Conservation (phyloP, 2,888 invertebrate genomes). For the Eutolmus rufibarbis region DNA sequence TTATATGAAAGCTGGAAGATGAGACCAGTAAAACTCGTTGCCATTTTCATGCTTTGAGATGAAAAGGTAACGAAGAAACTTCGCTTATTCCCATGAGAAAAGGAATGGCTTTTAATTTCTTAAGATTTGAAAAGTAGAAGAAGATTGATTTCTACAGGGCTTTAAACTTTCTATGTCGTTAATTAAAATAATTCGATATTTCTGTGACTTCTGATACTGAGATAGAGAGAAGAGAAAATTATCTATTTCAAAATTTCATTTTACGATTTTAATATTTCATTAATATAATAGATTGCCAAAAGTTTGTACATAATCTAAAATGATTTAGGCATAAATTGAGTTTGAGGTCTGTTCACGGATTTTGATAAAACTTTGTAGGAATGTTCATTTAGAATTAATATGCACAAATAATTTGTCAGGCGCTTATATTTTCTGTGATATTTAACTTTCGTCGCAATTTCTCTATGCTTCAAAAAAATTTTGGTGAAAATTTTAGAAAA, state of each 20-base stretch:
- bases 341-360: too few species aligned
- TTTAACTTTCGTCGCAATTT: too few species aligned
- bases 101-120: not conserved
- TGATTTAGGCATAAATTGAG: too few species aligned
- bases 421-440: too few species aligned
- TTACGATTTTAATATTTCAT: not conserved
- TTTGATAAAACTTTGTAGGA: too few species aligned
- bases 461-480: too few species aligned
- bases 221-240: too few species aligned
- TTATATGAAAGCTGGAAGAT: not conserved
- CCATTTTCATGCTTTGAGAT: not conserved
- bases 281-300: not conserved
- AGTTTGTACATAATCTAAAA: not conserved
- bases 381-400: too few species aligned
- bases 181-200: not conserved
- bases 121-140: not conserved
- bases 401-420: too few species aligned
- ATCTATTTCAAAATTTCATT: not conserved
- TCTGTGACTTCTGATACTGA: not conserved
- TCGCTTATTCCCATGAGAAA: not conserved
- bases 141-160: not conserved
- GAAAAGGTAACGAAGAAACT: not conserved
- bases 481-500: too few species aligned
- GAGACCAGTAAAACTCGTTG: not conserved
- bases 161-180: not conserved